These are phyloP conservation scores for Choloepus didactylus DNA, from an alignment of 2,797 vertebrate species.

Conservation along the genomic window DNA sequence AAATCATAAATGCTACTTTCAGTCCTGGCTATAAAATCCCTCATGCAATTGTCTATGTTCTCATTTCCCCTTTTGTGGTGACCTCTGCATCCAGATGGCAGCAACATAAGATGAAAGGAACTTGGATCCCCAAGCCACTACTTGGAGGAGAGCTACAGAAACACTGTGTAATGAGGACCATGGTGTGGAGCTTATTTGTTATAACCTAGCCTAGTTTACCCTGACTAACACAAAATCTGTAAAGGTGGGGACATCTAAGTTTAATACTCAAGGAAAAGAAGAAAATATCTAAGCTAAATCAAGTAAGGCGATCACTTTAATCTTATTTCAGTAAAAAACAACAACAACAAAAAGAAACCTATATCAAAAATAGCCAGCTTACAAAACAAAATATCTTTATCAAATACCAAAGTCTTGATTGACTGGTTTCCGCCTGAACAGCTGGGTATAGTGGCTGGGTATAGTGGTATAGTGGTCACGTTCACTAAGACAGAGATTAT, in stretches of 20 bases:
- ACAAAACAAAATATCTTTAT: constrained; percentile 34
- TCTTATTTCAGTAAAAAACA: background rate
- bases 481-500: background rate
- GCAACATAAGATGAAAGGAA: background rate
- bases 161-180: background rate
- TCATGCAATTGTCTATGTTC: background rate
- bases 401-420: background rate
- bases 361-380: background rate
- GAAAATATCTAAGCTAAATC: constrained; percentile 4
- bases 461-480: background rate
- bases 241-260: background rate
- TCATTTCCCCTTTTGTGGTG: background rate
- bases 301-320: background rate
- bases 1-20: background rate
- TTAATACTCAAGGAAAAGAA: constrained; percentile 49
- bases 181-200: background rate
- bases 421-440: constrained; percentile 21
- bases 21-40: background rate
- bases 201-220: background rate
- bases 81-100: constrained; percentile 37
- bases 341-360: background rate
- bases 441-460: background rate
- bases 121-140: background rate
- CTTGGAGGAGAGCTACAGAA: constrained; percentile 18
- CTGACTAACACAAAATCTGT: background rate